Evolutionary conservation across 2,113 vertebrate species (phyloP), one percentile per base, ranked within the genome.

Genomic region (Lanius collurio): DNA sequence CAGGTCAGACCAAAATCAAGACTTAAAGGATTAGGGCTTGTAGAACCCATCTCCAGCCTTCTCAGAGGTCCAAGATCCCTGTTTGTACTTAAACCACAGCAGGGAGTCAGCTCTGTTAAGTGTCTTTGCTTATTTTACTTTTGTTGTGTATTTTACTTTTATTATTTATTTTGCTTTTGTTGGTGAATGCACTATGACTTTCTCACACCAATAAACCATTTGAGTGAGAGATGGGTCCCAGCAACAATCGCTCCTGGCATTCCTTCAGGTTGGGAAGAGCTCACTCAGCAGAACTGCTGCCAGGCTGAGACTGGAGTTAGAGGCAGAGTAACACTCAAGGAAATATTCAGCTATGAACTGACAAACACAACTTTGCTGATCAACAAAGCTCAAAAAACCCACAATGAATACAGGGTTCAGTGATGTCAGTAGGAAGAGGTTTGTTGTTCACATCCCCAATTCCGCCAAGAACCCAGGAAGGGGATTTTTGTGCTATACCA

Each of bases 301-400:
- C 0, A 0, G 77, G 59, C 10, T 3, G 2, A 13, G 42, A 30
- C 41, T 84, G 19, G 21, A 68, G 23, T 10, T 52, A 44, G 33
- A 87, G 30, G 31, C 50, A 71, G 5, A 70, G n/a, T 21, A 87
- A 70, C 11, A 26, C 12, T 63, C 20, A 22, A 57, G 55, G 42
- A 69, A 88, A 80, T 50, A 80, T 3, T 9, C 27, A 95, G 21
- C 35, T 57, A 63, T 42, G 19, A 77, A 59, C 14, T 30, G 64
- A 50, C 37, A 80, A 85, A 17, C 23, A 75, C 56, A 93, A 68
- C 27, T 69, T 69, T 65, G 31, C 15, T 70, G 30, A 67, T 59
- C 71, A 89, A 74, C 26, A 81, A 89, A 85, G 60, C 60, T 69
- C 30, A 55, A 33, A 87, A 86, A 35, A 93, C 92, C 74, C 22